Evolutionary conservation across 2,888 invertebrate species (phyloP), one percentile per base, ranked within the genome.

Genomic region (Plebejus argus): DNA sequence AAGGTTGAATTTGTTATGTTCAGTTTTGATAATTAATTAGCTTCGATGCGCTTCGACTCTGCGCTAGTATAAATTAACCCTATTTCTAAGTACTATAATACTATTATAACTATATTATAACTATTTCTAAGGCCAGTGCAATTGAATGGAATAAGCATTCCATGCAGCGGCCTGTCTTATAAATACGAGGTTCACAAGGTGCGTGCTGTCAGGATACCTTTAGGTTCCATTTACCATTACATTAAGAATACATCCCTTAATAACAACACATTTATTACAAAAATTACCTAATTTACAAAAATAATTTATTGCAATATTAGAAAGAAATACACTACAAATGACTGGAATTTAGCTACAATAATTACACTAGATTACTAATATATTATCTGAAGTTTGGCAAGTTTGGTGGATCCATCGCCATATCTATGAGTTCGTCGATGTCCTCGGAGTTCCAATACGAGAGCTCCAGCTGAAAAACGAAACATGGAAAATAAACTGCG

Each of bases 391-490:
- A 85, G n/a, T 83, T 80, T 0, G 92, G 90, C 56, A 92, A 80
- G 0, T 86, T 83, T 0, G 91, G 89, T 0, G 91, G 88, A 28
- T 93, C 93, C 90, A 93, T 90, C 1, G 93, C 92, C 84, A 92
- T 86, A 83, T 94, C 94, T 28, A 94, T 92, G 1, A 94, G 84
- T 12, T 94, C 94, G 76, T 94, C 94, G 66, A 94, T 91, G 81
- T 94, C 94, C 3, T 92, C 92, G 0, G 90, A 85, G 80, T 90
- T 92, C 93, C 94, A 94, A 84, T 94, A 93, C 0, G 94, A 91
- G 15, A 93, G 83, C 82, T 94, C 94, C 87, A 92, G 79, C 90
- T 92, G 88, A 70, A 85, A 87, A 80, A 76, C 0, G 53, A 20
- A 39, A 71, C 1, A 18, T 35, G 35, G 70, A 18, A 15, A 70